These are phyloP conservation scores for Agelas oroides DNA, from an alignment of 37 sponge, comb jelly and placozoan species.

Conservation along the genomic window DNA sequence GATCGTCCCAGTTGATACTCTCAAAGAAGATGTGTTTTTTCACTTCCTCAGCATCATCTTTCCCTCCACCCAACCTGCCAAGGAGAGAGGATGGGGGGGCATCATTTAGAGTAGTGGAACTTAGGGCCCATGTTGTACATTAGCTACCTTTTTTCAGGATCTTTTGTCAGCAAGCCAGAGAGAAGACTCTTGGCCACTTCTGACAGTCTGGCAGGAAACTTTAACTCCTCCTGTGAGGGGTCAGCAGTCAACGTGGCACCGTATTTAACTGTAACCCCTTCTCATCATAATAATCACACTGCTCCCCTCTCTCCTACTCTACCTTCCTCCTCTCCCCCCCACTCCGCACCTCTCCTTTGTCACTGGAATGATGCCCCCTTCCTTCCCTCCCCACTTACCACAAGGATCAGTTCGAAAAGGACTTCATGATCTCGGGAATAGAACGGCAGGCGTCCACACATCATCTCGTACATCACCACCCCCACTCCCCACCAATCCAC, in stretches of 20 bases:
- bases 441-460: slow-evolving; percentile 98
- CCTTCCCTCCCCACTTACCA: slow-evolving; percentile 18
- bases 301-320: too few species aligned
- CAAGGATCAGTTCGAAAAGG: slow-evolving; percentile 90
- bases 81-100: too few species aligned
- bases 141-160: slow-evolving; percentile 85
- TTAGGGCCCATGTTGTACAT: too few species aligned
- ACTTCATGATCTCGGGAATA: slow-evolving; percentile 93
- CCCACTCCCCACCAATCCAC: slow-evolving; percentile 99
- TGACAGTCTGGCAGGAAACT: slow-evolving; percentile 92
- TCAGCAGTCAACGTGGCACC: not conserved
- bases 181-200: slow-evolving; percentile 76
- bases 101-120: too few species aligned
- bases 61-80: slow-evolving; percentile 88
- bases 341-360: not conserved
- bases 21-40: slow-evolving; percentile 83
- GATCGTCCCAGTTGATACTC: slow-evolving; percentile 84
- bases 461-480: slow-evolving; percentile 99
- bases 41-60: slow-evolving; percentile 79
- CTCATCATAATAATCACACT: not conserved
- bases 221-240: slow-evolving; percentile 81
- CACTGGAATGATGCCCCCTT: too few species aligned
- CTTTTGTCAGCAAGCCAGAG: slow-evolving; percentile 87
- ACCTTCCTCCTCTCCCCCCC: not conserved
- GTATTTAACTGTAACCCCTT: not conserved